Conservation (phyloP, 2,113 vertebrate species). For the Sorex araneus region DNA sequence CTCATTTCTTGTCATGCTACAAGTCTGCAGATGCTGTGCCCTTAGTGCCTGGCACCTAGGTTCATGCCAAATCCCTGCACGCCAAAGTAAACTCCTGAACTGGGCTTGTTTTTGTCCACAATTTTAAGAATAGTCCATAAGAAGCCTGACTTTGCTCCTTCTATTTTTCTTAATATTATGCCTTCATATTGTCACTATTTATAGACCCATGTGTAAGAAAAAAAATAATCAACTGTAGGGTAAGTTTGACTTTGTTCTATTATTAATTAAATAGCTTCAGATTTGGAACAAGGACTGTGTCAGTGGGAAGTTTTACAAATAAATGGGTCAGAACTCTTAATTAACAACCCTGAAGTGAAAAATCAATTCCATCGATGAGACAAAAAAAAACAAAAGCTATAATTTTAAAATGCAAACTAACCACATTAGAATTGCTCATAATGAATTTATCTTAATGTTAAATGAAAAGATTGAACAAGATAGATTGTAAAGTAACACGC, state of each 20-base stretch:
- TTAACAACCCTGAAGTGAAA: constrained; percentile 58
- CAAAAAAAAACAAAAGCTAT: not conserved
- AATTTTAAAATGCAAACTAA: constrained; percentile 44
- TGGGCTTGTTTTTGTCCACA: not conserved
- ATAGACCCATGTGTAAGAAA: constrained; percentile 42
- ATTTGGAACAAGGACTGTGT: constrained; percentile 29
- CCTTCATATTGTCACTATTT: not conserved
- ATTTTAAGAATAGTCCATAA: constrained; percentile 28
- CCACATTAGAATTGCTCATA: not conserved
- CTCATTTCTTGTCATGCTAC: constrained; percentile 48
- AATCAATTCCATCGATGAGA: constrained; percentile 58
- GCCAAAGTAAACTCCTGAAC: not conserved
- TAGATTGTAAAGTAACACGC: too few species aligned
- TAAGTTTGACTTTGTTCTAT: constrained; percentile 41
- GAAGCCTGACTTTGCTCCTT: not conserved
- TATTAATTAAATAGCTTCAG: constrained; percentile 58
- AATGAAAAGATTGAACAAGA: constrained; percentile 50
- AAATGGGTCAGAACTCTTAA: constrained; percentile 56
- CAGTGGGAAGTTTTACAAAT: not conserved
- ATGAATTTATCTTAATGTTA: constrained; percentile 37
- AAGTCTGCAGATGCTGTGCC: not conserved
- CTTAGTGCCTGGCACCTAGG: not conserved
- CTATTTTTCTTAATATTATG: not conserved
- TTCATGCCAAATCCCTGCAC: too few species aligned
- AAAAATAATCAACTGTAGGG: not conserved